Evolutionary conservation across 2,888 invertebrate genomes (phyloP), one percentile per base, ranked within the genome.

Genomic region (Resseliella maxima): DNA sequence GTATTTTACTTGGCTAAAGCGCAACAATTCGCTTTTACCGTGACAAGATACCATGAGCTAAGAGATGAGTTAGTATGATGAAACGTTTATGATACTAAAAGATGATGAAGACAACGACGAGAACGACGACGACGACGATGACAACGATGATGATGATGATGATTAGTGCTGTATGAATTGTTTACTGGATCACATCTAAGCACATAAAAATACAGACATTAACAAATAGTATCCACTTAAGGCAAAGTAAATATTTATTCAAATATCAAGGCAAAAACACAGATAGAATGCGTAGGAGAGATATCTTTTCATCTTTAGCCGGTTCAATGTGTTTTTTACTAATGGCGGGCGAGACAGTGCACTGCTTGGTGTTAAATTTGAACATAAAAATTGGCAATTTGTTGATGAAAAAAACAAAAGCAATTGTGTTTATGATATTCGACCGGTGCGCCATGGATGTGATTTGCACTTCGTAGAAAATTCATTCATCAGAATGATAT

Each of bases 201-300:
- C 83, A 83, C 83, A 83, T 83, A 83, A 83, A 83, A 83, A 83
- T 83, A 83, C 83, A 83, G 83, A 83, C 83, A 83, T 83, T 83
- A 36, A 83, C 83, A 83, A 83, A 83, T 83, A 83, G 83, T 83
- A 38, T 38, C 38, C 83, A 83, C 83, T 83, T 83, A 83, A 36
- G 83, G 83, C 83, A 24, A 38, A 83, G 38, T 24, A 83, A 83
- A 83, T 83, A 83, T 83, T 83, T 83, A 83, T 83, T 83, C 83
- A 83, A 83, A 83, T 83, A 83, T 83, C 31, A 3, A 12, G 18
- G 72, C 31, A 27, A 15, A n/a, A 72, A 72, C 27, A 24, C 5
- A 18, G 21, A 50, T 18, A 18, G 21, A 50, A 50, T 2, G 21
- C 5, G 59, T 1, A 12, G 12, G 27, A 59, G 15, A 18, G 31